Evolutionary conservation across 2,888 invertebrate species (phyloP).

Genomic region (Phyto melanocephala): DNA sequence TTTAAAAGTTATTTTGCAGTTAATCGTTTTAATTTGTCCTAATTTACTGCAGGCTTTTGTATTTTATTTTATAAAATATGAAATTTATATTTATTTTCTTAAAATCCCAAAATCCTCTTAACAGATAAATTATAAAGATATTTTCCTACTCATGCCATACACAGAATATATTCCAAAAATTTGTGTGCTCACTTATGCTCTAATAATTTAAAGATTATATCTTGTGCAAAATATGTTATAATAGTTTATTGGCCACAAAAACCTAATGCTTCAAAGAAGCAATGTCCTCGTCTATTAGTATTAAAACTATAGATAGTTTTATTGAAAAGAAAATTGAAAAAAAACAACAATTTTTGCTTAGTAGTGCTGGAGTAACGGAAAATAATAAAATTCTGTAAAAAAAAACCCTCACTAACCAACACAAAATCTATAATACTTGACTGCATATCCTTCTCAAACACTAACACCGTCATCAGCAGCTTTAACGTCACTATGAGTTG

Average conservation of each 20-base stretch:
- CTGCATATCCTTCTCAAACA: constrained; percentile 19
- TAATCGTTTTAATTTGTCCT: too few species aligned
- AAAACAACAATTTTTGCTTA: background rate
- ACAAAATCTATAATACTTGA: constrained; percentile 52
- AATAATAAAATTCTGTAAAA: background rate
- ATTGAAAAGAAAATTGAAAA: background rate
- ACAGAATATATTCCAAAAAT: background rate
- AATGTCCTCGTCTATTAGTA: constrained; percentile 47
- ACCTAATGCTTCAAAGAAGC: constrained; percentile 39
- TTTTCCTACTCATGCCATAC: background rate
- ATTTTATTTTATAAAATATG: background rate
- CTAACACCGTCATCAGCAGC: background rate
- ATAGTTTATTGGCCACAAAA: constrained; percentile 62
- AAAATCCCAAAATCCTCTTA: constrained; percentile 30
- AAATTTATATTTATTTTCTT: background rate
- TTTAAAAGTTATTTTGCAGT: background rate
- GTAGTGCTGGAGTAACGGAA: too few species aligned
- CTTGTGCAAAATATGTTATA: constrained; percentile 53
- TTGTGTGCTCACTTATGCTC: constrained; percentile 49
- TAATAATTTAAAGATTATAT: constrained; percentile 62
- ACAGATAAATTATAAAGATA: background rate
- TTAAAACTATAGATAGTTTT: constrained; percentile 19
- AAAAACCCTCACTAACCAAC: constrained; percentile 41
- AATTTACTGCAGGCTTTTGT: too few species aligned
- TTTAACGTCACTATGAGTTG: background rate